Percentiles rank a stretch among this genome's conserved stretches.
These are phyloP conservation scores for Globia sparganii DNA, from an alignment of 2,888 invertebrate genomes.

Conservation along the genomic window DNA sequence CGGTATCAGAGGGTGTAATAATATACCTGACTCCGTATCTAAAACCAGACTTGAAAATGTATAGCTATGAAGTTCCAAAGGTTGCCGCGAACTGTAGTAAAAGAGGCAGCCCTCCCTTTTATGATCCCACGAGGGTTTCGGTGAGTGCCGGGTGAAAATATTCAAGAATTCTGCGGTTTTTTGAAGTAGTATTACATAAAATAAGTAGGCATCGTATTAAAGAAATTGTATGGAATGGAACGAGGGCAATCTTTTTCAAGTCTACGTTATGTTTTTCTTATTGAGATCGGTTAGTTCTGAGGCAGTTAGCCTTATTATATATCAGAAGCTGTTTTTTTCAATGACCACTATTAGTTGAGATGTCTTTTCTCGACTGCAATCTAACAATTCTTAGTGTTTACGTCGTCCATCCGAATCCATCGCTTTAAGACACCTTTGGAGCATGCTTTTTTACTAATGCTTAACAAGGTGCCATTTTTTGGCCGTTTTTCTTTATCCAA, in stretches of 20 bases:
- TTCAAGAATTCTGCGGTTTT: slow-evolving; percentile 72
- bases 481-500: not conserved
- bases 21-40: slow-evolving; percentile 67
- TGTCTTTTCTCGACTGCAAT: not conserved
- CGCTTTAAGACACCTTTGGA: not conserved
- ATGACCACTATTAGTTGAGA: not conserved
- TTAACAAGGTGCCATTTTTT: not conserved
- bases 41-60: slow-evolving; percentile 68
- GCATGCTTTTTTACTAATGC: not conserved
- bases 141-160: slow-evolving; percentile 74
- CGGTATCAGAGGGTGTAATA: slow-evolving; percentile 58
- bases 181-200: slow-evolving; percentile 68
- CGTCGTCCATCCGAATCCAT: not conserved
- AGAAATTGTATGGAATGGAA: slow-evolving; percentile 56
- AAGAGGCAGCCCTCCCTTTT: slow-evolving; percentile 72
- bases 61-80: slow-evolving; percentile 73
- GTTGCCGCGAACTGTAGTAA: slow-evolving; percentile 68
- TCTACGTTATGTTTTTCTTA: slow-evolving; percentile 38
- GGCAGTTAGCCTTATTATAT: slow-evolving; percentile 56
- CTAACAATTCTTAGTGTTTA: not conserved
- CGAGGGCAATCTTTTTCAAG: slow-evolving; percentile 56
- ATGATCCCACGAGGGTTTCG: slow-evolving; percentile 70
- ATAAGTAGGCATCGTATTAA: slow-evolving; percentile 65
- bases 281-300: slow-evolving; percentile 52
- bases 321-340: not conserved